These are phyloP conservation scores for Sapayoa aenigma DNA, from an alignment of 2,113 vertebrate genomes.

Conservation along the genomic window DNA sequence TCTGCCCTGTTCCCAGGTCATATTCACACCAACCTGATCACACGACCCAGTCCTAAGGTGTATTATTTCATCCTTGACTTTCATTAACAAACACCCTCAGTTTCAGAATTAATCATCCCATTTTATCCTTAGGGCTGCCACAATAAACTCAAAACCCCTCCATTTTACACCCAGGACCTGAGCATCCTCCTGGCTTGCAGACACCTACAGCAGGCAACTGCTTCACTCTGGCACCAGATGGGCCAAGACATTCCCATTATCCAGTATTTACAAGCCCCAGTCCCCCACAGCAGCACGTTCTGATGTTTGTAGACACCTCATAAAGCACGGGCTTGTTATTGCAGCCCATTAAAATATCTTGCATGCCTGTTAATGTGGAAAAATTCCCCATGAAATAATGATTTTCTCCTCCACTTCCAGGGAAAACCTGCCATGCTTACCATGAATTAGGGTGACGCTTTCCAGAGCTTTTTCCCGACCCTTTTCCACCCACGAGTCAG, in stretches of 20 bases:
- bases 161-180: too few relatives aligned
- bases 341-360: not conserved
- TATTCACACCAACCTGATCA: not conserved
- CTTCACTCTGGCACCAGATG: not conserved
- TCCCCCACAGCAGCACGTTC: not conserved
- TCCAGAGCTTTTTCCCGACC: not conserved
- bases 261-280: not conserved
- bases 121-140: not conserved
- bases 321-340: not conserved
- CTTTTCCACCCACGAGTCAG: not conserved
- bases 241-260: not conserved
- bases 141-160: too few relatives aligned
- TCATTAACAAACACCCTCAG: rapidly evolving
- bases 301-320: not conserved
- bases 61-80: not conserved
- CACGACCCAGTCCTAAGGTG: not conserved
- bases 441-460: not conserved
- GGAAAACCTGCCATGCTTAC: not conserved
- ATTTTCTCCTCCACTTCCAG: constrained; percentile 21
- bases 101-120: not conserved
- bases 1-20: not conserved
- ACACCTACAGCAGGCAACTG: not conserved
- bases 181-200: not conserved
- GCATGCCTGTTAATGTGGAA: constrained; percentile 23
- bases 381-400: constrained; percentile 17